These are phyloP conservation scores for Patella vulgata DNA, from an alignment of 1,140 invertebrate genomes.

Conservation along the genomic window DNA sequence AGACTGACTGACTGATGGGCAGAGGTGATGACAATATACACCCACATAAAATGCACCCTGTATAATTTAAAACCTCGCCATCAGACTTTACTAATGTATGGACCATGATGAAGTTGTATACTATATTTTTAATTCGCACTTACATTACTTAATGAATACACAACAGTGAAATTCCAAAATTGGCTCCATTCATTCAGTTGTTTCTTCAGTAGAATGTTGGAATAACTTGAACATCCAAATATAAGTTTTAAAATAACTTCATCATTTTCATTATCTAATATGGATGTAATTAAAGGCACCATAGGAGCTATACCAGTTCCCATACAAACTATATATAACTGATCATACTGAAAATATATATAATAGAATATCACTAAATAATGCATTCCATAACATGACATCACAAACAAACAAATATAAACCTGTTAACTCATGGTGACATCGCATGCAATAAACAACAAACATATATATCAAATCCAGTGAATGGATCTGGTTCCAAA, in stretches of 20 bases:
- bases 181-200: slow-evolving; percentile 70
- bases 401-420: neutral
- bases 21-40: too few relatives aligned
- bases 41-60: too few relatives aligned
- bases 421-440: too few relatives aligned
- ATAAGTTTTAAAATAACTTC: slow-evolving; percentile 71
- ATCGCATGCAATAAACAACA: too few relatives aligned
- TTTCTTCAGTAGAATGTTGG: slow-evolving; percentile 71
- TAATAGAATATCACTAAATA: neutral
- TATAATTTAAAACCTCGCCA: too few relatives aligned
- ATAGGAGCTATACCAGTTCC: slow-evolving; percentile 78
- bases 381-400: neutral
- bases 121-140: too few relatives aligned
- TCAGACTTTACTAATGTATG: neutral
- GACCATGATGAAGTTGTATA: neutral
- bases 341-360: slow-evolving; percentile 36
- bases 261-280: slow-evolving; percentile 75
- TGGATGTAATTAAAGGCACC: slow-evolving; percentile 71
- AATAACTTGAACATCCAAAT: slow-evolving; percentile 70
- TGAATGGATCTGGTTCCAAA: too few relatives aligned
- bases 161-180: slow-evolving; percentile 77
- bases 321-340: slow-evolving; percentile 73
- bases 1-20: too few relatives aligned
- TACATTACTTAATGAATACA: neutral
- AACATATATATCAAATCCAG: too few relatives aligned